Conservation (phyloP, 2,113 vertebrate species). For the Semnornis frantzii region DNA sequence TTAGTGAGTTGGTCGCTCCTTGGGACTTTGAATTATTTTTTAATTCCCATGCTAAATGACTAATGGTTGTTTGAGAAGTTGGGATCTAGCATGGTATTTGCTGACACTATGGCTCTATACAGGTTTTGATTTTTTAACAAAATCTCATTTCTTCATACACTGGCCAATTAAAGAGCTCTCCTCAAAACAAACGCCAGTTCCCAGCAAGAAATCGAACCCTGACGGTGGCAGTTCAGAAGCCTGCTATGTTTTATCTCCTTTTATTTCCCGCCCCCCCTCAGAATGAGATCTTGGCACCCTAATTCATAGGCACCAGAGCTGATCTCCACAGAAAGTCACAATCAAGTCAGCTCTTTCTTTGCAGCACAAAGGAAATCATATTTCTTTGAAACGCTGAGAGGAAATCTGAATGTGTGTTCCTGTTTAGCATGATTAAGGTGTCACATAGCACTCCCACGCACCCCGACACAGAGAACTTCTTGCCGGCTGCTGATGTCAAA, state of each 20-base stretch:
- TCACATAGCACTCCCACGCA: conserved; percentile 70
- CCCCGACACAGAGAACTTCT: conserved; percentile 65
- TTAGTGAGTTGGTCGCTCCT: background rate
- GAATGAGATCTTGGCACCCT: conserved; percentile 28
- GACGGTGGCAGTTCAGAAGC: background rate
- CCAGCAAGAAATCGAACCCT: background rate
- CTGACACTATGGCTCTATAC: background rate
- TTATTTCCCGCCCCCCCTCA: background rate
- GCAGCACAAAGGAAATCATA: conserved; percentile 68
- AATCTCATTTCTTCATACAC: background rate
- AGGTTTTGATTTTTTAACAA: background rate
- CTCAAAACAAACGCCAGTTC: background rate
- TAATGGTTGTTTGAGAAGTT: background rate
- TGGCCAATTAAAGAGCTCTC: background rate
- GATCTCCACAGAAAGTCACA: conserved; percentile 43
- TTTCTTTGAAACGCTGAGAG: conserved; percentile 64
- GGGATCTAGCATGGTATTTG: background rate
- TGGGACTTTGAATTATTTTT: background rate
- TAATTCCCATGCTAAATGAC: background rate
- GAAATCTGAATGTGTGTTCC: conserved; percentile 69
- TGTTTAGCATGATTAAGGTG: conserved; percentile 72
- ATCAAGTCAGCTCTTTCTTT: conserved; percentile 56
- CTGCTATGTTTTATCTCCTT: background rate
- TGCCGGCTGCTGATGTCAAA: conserved; percentile 68
- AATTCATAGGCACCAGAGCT: conserved; percentile 2